Evolutionary conservation across 2,797 vertebrate species (phyloP).

Genomic region (Parauchenoglanis ngamensis): DNA sequence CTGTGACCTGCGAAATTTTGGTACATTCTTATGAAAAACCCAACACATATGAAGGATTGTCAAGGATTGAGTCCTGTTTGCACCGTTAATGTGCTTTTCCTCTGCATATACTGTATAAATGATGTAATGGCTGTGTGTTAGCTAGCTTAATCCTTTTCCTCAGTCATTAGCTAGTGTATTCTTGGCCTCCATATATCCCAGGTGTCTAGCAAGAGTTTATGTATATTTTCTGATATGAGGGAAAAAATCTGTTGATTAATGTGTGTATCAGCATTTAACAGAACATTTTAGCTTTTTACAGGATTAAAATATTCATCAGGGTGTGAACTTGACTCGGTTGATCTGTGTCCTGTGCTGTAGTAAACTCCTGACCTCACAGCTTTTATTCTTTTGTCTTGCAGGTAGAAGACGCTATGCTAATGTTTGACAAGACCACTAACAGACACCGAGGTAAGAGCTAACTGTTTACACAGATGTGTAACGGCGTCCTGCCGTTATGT

Average conservation of each 20-base stretch:
- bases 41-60: not conserved
- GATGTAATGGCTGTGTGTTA: not conserved
- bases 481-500: not conserved
- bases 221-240: not conserved
- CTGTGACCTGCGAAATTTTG: not conserved
- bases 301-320: not conserved
- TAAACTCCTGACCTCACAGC: constrained; percentile 8
- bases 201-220: not conserved
- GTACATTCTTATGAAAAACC: not conserved
- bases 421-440: constrained; percentile 99
- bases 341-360: not conserved
- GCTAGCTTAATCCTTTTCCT: not conserved
- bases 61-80: not conserved
- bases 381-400: constrained; percentile 78
- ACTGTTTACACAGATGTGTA: not conserved
- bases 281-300: not conserved
- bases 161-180: not conserved
- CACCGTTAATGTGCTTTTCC: not conserved
- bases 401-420: constrained; percentile 99
- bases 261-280: not conserved
- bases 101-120: not conserved
- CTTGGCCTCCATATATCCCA: not conserved
- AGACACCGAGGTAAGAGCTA: constrained; percentile 96
- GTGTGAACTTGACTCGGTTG: not conserved
- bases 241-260: not conserved